Conservation (phyloP, 1,140 invertebrate genomes). For the Macrosteles quadrilineatus region DNA sequence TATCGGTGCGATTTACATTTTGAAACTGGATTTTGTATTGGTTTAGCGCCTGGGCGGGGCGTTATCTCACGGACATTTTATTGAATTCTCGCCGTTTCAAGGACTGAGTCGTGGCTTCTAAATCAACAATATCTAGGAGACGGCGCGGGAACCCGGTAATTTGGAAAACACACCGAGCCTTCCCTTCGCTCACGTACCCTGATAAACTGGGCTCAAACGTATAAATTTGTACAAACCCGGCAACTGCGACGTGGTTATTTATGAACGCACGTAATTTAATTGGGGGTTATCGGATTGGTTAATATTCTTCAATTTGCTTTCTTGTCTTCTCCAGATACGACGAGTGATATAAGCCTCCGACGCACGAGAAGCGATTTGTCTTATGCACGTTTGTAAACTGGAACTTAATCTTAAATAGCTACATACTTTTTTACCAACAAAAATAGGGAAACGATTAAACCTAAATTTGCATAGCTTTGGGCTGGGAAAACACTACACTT, state of each 20-base stretch:
- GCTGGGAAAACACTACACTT: too few species aligned
- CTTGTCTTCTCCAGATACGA: too few species aligned
- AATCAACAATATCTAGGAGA: slow-evolving; percentile 1
- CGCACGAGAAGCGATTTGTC: too few species aligned
- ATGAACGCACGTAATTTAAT: not conserved
- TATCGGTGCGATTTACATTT: slow-evolving; percentile 38
- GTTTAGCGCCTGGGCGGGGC: slow-evolving; percentile 23
- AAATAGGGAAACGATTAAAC: too few species aligned
- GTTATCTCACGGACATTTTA: slow-evolving; percentile 21
- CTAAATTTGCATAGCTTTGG: too few species aligned
- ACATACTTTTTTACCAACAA: too few species aligned
- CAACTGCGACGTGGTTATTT: not conserved
- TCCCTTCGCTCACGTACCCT: slow-evolving; percentile 10
- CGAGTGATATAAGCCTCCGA: too few species aligned
- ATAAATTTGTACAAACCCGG: not conserved
- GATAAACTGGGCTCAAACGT: slow-evolving; percentile 11
- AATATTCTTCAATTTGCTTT: too few species aligned
- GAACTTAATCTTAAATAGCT: too few species aligned
- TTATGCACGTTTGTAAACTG: too few species aligned
- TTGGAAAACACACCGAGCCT: slow-evolving; percentile 5
- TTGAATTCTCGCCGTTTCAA: slow-evolving; percentile 14
- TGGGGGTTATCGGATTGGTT: not conserved
- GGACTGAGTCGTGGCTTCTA: not conserved
- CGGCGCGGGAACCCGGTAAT: not conserved
- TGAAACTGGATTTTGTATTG: slow-evolving; percentile 33